Percentiles rank a stretch among this genome's conserved stretches.
These are phyloP conservation scores for Pyrgilauda ruficollis DNA, from an alignment of 2,113 vertebrate species.

Conservation along the genomic window DNA sequence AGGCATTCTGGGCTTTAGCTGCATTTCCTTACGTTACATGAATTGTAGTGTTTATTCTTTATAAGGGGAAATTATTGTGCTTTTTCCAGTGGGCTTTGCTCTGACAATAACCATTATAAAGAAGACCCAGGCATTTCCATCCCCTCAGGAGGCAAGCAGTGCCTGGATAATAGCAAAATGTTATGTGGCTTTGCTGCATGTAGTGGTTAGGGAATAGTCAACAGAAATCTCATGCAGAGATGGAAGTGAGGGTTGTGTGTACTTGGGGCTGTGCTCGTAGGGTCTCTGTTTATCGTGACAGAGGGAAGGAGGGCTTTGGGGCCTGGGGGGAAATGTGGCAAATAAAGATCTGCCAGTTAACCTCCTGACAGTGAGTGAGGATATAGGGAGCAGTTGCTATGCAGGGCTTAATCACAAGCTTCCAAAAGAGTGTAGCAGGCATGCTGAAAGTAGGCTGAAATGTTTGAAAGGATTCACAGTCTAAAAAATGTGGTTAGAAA, in stretches of 20 bases:
- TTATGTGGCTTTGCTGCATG: background rate
- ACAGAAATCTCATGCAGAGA: background rate
- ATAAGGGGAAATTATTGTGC: slow-evolving; percentile 6
- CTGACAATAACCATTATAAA: slow-evolving; percentile 32
- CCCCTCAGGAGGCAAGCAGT: background rate
- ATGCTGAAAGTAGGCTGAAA: background rate
- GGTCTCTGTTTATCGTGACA: background rate
- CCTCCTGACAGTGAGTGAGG: background rate
- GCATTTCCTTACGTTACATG: background rate
- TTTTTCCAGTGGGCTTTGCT: slow-evolving; percentile 31
- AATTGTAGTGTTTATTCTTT: slow-evolving; percentile 7
- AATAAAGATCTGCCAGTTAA: slow-evolving; percentile 11
- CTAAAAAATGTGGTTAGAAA: background rate
- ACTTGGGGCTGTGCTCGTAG: background rate
- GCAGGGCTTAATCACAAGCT: background rate
- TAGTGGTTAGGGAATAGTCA: background rate
- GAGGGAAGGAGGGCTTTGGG: background rate
- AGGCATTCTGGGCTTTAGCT: background rate
- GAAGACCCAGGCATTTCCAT: background rate
- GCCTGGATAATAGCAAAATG: background rate
- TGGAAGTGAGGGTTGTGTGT: background rate
- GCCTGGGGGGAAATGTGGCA: background rate
- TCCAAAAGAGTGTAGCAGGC: background rate
- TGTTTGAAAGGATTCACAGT: background rate
- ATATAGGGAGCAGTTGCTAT: background rate